Evolutionary conservation across 2,797 vertebrate species (phyloP).

Genomic region (Poliocrania exsul): DNA sequence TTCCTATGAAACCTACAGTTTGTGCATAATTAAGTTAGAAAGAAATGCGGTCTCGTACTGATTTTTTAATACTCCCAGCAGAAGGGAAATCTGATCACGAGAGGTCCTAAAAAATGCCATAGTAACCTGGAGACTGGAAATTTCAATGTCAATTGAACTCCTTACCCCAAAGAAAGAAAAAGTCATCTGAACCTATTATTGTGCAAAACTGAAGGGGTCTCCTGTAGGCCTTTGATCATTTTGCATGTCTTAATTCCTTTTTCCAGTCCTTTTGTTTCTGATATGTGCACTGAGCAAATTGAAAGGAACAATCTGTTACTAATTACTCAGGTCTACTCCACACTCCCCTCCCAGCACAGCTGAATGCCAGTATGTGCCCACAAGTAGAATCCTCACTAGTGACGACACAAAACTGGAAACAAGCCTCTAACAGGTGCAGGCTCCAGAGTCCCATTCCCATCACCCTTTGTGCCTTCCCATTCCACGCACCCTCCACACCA

Average conservation of each 20-base stretch:
- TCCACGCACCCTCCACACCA: not conserved
- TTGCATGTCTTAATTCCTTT: constrained; percentile 30
- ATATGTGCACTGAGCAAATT: not conserved
- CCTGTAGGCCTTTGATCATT: constrained; percentile 18
- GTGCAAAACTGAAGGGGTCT: constrained; percentile 7
- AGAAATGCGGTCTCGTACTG: not conserved
- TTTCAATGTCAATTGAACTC: constrained; percentile 10
- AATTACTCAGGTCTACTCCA: not conserved
- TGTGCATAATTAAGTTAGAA: constrained; percentile 51
- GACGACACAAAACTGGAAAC: not conserved
- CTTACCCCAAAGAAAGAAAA: constrained; percentile 1
- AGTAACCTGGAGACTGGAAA: not conserved
- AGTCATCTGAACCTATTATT: not conserved
- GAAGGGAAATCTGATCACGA: not conserved
- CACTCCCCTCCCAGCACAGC: not conserved
- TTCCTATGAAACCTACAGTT: constrained; percentile 42
- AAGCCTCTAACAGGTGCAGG: not conserved
- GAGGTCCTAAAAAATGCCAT: not conserved
- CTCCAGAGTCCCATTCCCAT: not conserved
- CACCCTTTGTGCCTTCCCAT: not conserved
- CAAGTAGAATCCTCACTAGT: not conserved
- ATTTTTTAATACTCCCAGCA: constrained; percentile 1
- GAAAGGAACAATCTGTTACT: constrained; percentile 7
- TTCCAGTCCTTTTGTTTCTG: not conserved
- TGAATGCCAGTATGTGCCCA: fast-evolving